Base-by-base conservation (phyloP, 2,797 vertebrate species). In the Hyperoplus immaculatus region DNA sequence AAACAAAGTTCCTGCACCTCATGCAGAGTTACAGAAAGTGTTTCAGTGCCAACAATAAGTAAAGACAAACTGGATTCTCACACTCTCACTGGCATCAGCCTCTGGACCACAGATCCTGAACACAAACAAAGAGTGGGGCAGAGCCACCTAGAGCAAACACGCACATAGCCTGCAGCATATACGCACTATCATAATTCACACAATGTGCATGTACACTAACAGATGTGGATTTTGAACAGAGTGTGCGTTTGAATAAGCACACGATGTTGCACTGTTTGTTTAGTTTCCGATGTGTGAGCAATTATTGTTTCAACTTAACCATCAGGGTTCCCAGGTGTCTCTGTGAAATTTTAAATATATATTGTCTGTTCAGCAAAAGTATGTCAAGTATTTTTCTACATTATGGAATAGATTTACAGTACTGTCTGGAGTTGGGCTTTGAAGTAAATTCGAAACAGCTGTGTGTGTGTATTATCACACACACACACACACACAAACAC, bases 381-480 rank as follows among this genome's bases (percentile, higher is more conserved):
- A 55, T 72, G 51, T 61, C 0, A 36, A 73, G 72, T 67, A 62
- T 81, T 77, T 29, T 70, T 69, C 42, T 47, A 13, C 58, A 51
- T 50, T 41, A 50, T 71, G 49, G 18, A 59, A 42, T 50, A 59
- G 72, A 79, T 79, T 76, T 43, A 69, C 53, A 60, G 12, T 53
- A 21, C 36, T 55, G 7, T 39, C 55, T 55, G 8, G 68, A 64
- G 58, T 29, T 51, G 42, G 78, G 81, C 82, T 92, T 87, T 87
- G 78, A 89, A 84, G 77, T 76, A 49, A 92, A 93, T 87, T 46
- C 69, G 70, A 89, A 91, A 78, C 93, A 94, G 91, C 83, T 88
- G 92, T 75, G 61, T 64, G 42, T 64, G 42, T 64, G 70, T 42
- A 73, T 74, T 88, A 82, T 75, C 61, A 43, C 54, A 81, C 38